Conservation (phyloP, 1,140 invertebrate genomes). For the Drosophila takahashii region DNA sequence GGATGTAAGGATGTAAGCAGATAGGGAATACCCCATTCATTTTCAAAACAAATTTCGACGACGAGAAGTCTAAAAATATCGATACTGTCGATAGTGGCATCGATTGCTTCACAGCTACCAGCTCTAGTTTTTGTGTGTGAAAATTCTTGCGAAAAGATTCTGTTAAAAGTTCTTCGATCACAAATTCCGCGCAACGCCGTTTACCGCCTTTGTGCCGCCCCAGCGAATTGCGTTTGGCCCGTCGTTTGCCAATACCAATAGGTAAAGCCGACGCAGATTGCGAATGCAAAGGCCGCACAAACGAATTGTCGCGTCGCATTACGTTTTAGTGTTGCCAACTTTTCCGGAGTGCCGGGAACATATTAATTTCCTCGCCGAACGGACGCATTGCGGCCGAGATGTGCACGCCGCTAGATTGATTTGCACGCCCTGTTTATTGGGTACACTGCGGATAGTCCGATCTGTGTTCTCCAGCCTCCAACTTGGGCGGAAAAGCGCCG, state of each 20-base stretch:
- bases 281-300: constrained; percentile 29
- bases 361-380: constrained; percentile 1
- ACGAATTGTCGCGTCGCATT: constrained; percentile 69
- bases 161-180: constrained; percentile 17
- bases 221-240: neutral
- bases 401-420: constrained; percentile 21
- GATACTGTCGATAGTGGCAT: neutral
- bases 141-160: constrained; percentile 46
- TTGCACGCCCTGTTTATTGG: neutral
- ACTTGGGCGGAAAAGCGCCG: neutral
- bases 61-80: neutral
- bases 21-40: too few relatives aligned
- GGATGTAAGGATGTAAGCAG: too few relatives aligned
- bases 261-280: neutral
- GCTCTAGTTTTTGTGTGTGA: constrained; percentile 27
- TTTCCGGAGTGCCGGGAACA: constrained; percentile 24
- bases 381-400: constrained; percentile 19
- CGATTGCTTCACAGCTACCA: neutral
- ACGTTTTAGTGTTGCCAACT: constrained; percentile 66
- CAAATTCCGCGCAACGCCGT: constrained; percentile 1
- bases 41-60: too few relatives aligned
- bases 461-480: neutral
- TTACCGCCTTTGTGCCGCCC: too few relatives aligned
- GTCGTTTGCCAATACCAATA: neutral
- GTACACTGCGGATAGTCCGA: neutral